Evolutionary conservation across 2,888 invertebrate species (phyloP).

Genomic region (Drosophila macrospina): DNA sequence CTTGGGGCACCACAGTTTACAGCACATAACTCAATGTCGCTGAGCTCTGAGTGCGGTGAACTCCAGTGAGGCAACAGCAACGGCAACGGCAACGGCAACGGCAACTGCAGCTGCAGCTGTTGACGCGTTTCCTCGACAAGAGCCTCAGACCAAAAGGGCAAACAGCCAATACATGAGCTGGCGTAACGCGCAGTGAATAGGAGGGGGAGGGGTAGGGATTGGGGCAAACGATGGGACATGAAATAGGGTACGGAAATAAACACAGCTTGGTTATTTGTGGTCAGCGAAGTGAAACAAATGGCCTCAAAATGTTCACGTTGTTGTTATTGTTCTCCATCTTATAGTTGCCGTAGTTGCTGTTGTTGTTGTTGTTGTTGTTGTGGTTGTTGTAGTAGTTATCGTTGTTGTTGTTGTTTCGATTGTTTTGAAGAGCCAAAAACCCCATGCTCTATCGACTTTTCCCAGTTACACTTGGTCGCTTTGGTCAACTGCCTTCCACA

Average conservation of each 20-base stretch:
- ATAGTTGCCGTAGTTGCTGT: conserved; percentile 1
- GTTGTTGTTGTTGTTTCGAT: conserved; percentile 11
- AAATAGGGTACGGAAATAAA: conserved; percentile 57
- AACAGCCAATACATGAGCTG: conserved; percentile 25
- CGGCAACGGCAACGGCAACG: conserved; percentile 5
- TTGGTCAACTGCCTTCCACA: conserved; percentile 46
- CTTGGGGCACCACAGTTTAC: conserved; percentile 49
- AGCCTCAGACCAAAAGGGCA: conserved; percentile 14
- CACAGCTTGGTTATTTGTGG: conserved; percentile 78
- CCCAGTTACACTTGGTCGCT: conserved; percentile 27
- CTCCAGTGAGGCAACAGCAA: not conserved
- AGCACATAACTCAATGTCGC: conserved; percentile 75
- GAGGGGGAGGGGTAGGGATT: not conserved
- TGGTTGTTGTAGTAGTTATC: conserved; percentile 3
- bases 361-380: conserved; percentile 17
- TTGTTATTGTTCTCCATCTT: no score
- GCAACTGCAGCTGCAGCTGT: conserved; percentile 37
- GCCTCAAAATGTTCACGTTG: conserved; percentile 64
- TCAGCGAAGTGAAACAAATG: conserved; percentile 77
- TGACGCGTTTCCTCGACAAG: conserved; percentile 40
- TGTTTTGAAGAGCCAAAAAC: conserved; percentile 14
- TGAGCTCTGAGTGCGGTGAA: conserved; percentile 14
- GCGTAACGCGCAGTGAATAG: not conserved
- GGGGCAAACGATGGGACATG: conserved; percentile 8
- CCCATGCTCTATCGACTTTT: conserved; percentile 23